Evolutionary conservation across 2,113 vertebrate genomes (phyloP).

Genomic region (Elachura formosa): DNA sequence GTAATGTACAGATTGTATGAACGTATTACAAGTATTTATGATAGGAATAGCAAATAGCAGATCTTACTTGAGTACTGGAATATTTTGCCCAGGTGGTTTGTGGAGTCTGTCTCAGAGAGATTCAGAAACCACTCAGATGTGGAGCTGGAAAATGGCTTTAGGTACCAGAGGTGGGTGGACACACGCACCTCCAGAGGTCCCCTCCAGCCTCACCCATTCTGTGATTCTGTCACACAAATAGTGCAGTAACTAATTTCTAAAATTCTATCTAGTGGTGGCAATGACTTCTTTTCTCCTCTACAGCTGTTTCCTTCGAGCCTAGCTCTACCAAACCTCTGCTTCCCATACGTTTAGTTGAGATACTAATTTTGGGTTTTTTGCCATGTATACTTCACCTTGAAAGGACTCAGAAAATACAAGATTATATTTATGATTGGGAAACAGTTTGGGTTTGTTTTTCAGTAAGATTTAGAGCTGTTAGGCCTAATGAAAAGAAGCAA

Average conservation of each 20-base stretch:
- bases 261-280: neutral
- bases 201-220: neutral
- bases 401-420: neutral
- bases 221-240: neutral
- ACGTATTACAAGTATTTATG: neutral
- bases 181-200: neutral
- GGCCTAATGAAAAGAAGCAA: neutral
- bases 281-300: neutral
- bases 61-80: neutral
- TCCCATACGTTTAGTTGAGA: neutral
- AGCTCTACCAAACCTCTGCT: neutral
- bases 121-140: neutral
- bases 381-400: neutral
- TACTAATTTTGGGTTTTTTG: neutral
- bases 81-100: neutral
- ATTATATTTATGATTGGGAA: neutral
- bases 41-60: neutral
- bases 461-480: neutral
- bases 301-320: neutral
- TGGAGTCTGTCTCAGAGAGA: neutral
- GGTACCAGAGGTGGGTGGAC: neutral
- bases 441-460: accelerated
- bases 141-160: neutral
- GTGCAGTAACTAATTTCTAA: neutral
- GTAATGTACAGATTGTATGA: neutral